phyloP scores from a whole-genome alignment of 2,888 invertebrate genomes.

The Oscheius sp. region DNA sequence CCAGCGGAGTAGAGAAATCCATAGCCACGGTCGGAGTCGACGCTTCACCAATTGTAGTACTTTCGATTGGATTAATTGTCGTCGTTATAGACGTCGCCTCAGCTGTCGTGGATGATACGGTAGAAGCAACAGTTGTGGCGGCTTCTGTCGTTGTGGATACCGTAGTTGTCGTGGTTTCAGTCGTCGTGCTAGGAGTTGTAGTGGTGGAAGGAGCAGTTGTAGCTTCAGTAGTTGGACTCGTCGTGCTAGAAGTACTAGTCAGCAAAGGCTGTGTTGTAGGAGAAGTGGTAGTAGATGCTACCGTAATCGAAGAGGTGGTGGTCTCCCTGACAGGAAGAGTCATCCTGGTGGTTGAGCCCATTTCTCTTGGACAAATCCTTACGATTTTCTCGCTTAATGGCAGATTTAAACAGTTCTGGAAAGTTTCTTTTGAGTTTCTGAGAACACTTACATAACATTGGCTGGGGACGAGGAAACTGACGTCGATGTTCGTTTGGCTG shows the following conservation, averaged over 20 bases:
- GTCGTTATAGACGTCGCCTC: background rate
- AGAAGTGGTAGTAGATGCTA: background rate
- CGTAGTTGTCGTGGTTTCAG: background rate
- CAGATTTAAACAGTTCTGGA: slow-evolving; percentile 10
- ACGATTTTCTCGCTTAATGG: slow-evolving; percentile 11
- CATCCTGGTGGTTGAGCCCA: background rate
- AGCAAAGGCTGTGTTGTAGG: background rate
- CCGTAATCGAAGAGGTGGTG: background rate
- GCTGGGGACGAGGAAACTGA: slow-evolving; percentile 1
- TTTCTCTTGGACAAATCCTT: background rate
- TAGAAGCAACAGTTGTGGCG: background rate
- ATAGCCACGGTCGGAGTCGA: too few relatives aligned
- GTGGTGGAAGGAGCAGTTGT: background rate
- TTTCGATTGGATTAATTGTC: background rate
- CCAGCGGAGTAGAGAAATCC: too few relatives aligned
- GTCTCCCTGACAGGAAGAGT: background rate
- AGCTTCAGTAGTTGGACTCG: background rate
- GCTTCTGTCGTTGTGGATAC: background rate
- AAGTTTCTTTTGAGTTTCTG: background rate
- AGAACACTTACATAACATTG: slow-evolving; percentile 14
- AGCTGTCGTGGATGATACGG: background rate
- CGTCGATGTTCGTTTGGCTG: background rate
- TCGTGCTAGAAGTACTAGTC: background rate
- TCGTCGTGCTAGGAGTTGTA: background rate
- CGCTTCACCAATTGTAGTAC: too few relatives aligned